phyloP scores from a whole-genome alignment of 2,888 invertebrate genomes.

The Nezara viridula region DNA sequence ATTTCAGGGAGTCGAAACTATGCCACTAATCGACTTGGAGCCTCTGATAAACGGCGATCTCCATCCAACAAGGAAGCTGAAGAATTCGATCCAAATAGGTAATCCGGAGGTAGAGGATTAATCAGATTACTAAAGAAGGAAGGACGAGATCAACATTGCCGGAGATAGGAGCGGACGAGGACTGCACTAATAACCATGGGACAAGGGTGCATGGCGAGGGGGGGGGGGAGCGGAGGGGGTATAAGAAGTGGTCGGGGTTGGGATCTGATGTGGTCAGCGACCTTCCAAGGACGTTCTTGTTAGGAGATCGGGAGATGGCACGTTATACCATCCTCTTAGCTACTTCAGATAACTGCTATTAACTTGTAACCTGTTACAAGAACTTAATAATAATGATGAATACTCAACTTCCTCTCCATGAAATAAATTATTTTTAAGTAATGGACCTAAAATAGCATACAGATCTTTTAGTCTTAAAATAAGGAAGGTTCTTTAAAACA shows the following conservation, averaged over 20 bases:
- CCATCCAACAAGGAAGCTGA: neutral
- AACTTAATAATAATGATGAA: too few species aligned
- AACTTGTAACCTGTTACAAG: too few species aligned
- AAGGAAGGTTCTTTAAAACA: too few species aligned
- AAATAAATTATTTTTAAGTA: too few species aligned
- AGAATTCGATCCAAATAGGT: slow-evolving; percentile 5
- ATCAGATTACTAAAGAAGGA: slow-evolving; percentile 38
- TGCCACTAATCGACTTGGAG: neutral
- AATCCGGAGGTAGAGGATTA: neutral
- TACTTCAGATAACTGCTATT: too few species aligned
- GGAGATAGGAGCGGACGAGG: neutral
- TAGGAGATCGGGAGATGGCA: neutral
- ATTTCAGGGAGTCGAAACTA: neutral
- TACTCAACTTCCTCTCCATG: too few species aligned
- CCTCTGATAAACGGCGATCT: neutral
- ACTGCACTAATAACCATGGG: slow-evolving; percentile 27
- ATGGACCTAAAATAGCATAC: too few species aligned
- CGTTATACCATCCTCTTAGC: too few species aligned
- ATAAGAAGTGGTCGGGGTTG: neutral
- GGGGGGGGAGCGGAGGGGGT: neutral
- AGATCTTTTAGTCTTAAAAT: too few species aligned
- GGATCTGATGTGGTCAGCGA: slow-evolving; percentile 30
- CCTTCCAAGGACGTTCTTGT: slow-evolving; percentile 40
- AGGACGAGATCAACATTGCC: neutral
- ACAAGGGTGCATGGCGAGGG: neutral